Evolutionary conservation across 2,113 vertebrate genomes (phyloP), one percentile per base, ranked within the genome.

Genomic region (Thamnaconus septentrionalis): DNA sequence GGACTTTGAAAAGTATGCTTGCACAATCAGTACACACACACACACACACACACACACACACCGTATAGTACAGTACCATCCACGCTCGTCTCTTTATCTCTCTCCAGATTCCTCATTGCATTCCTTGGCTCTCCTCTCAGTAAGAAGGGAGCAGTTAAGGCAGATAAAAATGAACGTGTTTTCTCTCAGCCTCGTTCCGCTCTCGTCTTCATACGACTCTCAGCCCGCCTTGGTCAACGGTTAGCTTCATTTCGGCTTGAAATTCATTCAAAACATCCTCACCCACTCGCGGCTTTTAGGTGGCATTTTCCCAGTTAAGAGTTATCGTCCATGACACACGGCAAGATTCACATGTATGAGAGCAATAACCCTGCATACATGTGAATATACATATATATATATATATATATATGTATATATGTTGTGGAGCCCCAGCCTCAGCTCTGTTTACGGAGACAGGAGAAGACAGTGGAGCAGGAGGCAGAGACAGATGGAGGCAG

Each of bases 61-160:
- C 10, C 59, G 59, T 70, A 61, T 71, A 62, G 61, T 57, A 64
- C 73, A 76, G 81, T 79, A 83, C 81, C 81, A 78, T 84, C 73
- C 70, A 69, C 79, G 65, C 67, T 73, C 31, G 59, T 69, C 60
- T 79, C 75, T 61, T 82, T 88, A 88, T 89, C 88, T 78, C 71
- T 56, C 53, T 49, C 71, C 72, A 79, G 83, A 89, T 89, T 88
- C 83, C 75, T 85, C 54, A 0, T 59, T 61, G 56, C 86, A 88
- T 89, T 89, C 84, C 78, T 88, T 62, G 64, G 69, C 83, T 71
- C 68, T 59, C 50, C 40, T 57, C 69, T 77, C 44, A 0, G 56
- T 75, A 49, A 63, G 62, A 68, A 66, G 64, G 56, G 55, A 41
- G 50, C 64, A 39, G 61, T 46, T 50, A 62, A 5, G 31, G 6